Percentiles rank a stretch among this genome's conserved stretches.
These are phyloP conservation scores for Drosophila bocqueti DNA, from an alignment of 1,140 invertebrate genomes.

Conservation along the genomic window DNA sequence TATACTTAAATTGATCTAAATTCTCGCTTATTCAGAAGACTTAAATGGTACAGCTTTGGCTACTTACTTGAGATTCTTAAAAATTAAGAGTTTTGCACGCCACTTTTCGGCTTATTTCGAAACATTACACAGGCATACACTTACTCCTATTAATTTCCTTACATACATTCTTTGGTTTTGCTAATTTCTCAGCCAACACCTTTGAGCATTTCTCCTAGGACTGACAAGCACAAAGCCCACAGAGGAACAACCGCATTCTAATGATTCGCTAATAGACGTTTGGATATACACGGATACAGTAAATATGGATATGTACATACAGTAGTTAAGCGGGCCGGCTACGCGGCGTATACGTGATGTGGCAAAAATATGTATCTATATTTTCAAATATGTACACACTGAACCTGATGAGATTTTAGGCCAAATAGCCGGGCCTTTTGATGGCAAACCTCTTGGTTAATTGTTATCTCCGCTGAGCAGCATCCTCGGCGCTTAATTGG, in stretches of 20 bases:
- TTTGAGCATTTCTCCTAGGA: slow-evolving; percentile 69
- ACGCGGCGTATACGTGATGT: slow-evolving; percentile 74
- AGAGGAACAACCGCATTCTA: slow-evolving; percentile 66
- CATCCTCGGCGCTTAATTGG: slow-evolving; percentile 64
- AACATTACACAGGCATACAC: slow-evolving; percentile 1
- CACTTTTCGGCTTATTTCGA: not conserved
- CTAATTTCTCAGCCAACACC: slow-evolving; percentile 40
- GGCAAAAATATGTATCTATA: slow-evolving; percentile 25
- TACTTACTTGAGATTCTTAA: slow-evolving; percentile 41
- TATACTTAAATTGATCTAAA: not conserved
- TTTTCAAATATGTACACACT: slow-evolving; percentile 64
- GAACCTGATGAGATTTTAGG: slow-evolving; percentile 47
- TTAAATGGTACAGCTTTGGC: slow-evolving; percentile 59
- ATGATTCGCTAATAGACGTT: slow-evolving; percentile 22
- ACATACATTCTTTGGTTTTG: not conserved
- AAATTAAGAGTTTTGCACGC: slow-evolving; percentile 36
- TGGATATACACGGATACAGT: slow-evolving; percentile 35
- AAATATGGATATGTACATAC: slow-evolving; percentile 48
- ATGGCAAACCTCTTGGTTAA: slow-evolving; percentile 67
- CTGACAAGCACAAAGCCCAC: slow-evolving; percentile 56
- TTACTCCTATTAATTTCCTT: slow-evolving; percentile 9
- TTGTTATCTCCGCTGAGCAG: slow-evolving; percentile 68
- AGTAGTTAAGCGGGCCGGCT: slow-evolving; percentile 39
- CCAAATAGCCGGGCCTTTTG: slow-evolving; percentile 8
- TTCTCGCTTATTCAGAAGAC: slow-evolving; percentile 3